Evolutionary conservation across 1,140 invertebrate genomes (phyloP).

Genomic region (Brachionus rubens): DNA sequence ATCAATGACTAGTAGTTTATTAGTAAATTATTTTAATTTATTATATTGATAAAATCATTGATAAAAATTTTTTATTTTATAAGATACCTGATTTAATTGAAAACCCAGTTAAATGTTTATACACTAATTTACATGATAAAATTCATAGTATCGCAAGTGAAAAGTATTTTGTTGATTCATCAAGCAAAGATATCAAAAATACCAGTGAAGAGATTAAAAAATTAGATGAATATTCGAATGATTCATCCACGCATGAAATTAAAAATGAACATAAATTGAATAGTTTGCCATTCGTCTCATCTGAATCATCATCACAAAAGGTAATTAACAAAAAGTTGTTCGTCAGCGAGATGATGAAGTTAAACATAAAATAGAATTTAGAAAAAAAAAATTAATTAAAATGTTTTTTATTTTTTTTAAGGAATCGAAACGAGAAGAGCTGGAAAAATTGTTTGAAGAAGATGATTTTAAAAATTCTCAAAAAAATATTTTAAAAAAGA

Average conservation of each 20-base stretch:
- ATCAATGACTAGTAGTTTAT: not conserved
- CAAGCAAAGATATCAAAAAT: not conserved
- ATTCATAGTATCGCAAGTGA: not conserved
- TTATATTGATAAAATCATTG: not conserved
- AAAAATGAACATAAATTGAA: too few relatives aligned
- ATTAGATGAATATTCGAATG: too few relatives aligned
- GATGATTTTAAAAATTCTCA: not conserved
- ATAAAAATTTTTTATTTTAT: not conserved
- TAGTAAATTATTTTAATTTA: not conserved
- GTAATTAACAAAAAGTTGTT: too few relatives aligned
- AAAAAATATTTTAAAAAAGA: not conserved
- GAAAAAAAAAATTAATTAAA: not conserved
- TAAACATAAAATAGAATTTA: too few relatives aligned
- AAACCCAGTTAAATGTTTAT: not conserved
- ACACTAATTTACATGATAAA: not conserved
- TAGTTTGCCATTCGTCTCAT: too few relatives aligned
- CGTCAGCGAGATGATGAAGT: too few relatives aligned
- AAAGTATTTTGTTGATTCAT: not conserved
- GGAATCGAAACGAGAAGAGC: not conserved
- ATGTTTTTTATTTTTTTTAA: not conserved
- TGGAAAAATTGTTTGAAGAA: not conserved
- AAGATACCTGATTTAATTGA: not conserved
- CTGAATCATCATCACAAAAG: too few relatives aligned
- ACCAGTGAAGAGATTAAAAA: not conserved
- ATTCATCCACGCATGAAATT: too few relatives aligned